Evolutionary conservation across 2,888 invertebrate genomes (phyloP).

Genomic region (Oithona nana): DNA sequence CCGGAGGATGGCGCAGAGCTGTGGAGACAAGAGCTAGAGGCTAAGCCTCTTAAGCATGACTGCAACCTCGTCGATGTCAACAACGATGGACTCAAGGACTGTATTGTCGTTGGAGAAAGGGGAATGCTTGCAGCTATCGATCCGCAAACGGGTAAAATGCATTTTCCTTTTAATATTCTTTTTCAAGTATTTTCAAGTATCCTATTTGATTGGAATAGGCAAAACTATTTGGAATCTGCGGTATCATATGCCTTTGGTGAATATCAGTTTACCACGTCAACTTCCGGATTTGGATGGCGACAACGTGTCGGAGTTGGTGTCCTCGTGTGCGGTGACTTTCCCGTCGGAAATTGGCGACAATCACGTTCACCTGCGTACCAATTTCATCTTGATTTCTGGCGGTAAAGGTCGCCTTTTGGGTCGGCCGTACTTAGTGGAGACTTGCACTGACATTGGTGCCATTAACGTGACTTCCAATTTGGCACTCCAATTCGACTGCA

Average conservation of each 20-base stretch:
- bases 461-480: conserved; percentile 2
- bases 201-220: neutral
- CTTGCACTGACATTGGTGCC: conserved; percentile 7
- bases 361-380: conserved; percentile 4
- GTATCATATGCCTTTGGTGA: conserved; percentile 4
- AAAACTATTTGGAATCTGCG: neutral
- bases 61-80: conserved; percentile 7
- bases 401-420: neutral
- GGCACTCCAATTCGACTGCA: conserved; percentile 5
- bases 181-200: neutral
- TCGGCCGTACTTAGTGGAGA: conserved; percentile 2
- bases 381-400: conserved; percentile 3
- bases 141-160: neutral
- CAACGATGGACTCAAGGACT: conserved; percentile 4
- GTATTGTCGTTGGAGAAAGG: neutral
- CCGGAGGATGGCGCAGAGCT: neutral
- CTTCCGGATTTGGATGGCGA: conserved; percentile 7
- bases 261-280: neutral
- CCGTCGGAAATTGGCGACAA: conserved; percentile 6
- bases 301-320: neutral
- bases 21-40: neutral
- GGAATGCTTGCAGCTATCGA: conserved; percentile 8
- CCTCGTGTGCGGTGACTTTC: conserved; percentile 6
- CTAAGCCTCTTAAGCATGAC: neutral
- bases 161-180: neutral